Percentiles rank a stretch among this genome's conserved stretches.
These are phyloP conservation scores for Pangasius larnaudii DNA, from an alignment of 2,797 vertebrate genomes.

Conservation along the genomic window DNA sequence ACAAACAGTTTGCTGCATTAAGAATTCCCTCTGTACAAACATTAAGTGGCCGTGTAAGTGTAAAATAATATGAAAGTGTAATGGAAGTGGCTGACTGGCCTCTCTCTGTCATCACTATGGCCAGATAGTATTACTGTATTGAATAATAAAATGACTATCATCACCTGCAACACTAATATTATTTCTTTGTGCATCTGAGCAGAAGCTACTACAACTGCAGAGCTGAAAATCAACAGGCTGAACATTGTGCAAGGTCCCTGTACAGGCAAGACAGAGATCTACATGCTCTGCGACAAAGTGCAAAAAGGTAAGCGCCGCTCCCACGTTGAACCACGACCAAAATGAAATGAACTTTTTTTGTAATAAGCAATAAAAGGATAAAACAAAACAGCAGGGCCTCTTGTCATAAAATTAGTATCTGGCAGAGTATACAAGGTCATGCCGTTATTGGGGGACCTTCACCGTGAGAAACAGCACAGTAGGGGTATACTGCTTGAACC, in stretches of 20 bases:
- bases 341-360: not conserved
- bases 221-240: constrained; percentile 87
- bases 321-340: not conserved
- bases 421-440: not conserved
- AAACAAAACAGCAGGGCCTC: not conserved
- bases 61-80: not conserved
- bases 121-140: not conserved
- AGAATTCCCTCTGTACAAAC: not conserved
- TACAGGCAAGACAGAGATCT: constrained; percentile 86
- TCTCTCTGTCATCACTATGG: too few relatives aligned
- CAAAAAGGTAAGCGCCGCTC: constrained; percentile 83
- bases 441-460: not conserved
- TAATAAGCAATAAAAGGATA: not conserved
- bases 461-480: not conserved
- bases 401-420: not conserved
- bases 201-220: constrained; percentile 92
- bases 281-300: constrained; percentile 93
- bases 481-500: not conserved
- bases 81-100: too few relatives aligned
- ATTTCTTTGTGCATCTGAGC: constrained; percentile 43
- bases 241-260: constrained; percentile 84
- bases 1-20: not conserved
- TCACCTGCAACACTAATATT: not conserved
- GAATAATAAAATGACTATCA: not conserved
- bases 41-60: not conserved